Conservation (phyloP, 1,140 invertebrate genomes). For the Zaprionus taronus region DNA sequence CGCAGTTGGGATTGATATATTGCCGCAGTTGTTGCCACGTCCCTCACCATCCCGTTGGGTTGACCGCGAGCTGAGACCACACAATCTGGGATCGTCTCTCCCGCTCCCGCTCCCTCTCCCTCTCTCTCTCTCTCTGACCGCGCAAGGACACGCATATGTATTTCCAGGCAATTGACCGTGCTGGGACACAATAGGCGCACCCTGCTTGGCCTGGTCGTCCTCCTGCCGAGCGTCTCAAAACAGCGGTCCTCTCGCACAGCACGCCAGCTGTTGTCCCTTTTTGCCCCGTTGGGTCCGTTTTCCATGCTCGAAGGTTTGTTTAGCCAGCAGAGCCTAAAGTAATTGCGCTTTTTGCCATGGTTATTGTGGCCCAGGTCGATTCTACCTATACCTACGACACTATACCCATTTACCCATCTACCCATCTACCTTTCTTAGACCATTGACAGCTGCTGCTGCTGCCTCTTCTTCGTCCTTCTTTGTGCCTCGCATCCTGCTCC, state of each 20-base stretch:
- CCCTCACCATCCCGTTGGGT: constrained; percentile 45
- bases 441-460: constrained; percentile 72
- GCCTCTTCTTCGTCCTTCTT: background rate
- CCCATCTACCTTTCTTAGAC: constrained; percentile 34
- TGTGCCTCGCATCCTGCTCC: constrained; percentile 34
- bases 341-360: constrained; percentile 47
- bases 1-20: constrained; percentile 58
- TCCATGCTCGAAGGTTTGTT: constrained; percentile 37
- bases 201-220: constrained; percentile 39
- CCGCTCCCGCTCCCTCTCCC: constrained; percentile 11
- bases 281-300: background rate
- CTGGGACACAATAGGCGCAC: constrained; percentile 56
- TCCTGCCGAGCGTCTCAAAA: constrained; percentile 67
- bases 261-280: constrained; percentile 55
- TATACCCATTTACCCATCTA: constrained; percentile 53
- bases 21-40: constrained; percentile 22
- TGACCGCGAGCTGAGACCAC: constrained; percentile 68
- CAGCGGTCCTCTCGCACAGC: constrained; percentile 27
- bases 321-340: constrained; percentile 45
- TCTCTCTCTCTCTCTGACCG: constrained; percentile 34
- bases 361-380: constrained; percentile 24
- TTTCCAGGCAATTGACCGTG: constrained; percentile 79
- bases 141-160: constrained; percentile 52
- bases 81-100: constrained; percentile 53
- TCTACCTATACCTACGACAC: constrained; percentile 30